These are phyloP conservation scores for Cremastinae sp. DNA, from an alignment of 2,888 invertebrate genomes.

Conservation along the genomic window DNA sequence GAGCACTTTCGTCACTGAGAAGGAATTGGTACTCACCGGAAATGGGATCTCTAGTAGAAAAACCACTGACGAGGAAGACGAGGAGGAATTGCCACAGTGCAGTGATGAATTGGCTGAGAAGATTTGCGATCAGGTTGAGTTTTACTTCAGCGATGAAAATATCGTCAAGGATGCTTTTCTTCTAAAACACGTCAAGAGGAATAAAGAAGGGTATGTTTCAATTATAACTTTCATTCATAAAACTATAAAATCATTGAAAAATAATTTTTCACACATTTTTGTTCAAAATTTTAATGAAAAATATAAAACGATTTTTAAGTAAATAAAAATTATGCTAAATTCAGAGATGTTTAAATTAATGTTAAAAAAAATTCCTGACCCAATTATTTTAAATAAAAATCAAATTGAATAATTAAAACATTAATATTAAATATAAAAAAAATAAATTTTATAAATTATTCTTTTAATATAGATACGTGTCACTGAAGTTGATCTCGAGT, in stretches of 20 bases:
- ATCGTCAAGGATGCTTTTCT: conserved; percentile 97
- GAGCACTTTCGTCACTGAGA: background rate
- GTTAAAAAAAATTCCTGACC: too few relatives aligned
- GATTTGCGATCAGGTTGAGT: conserved; percentile 94
- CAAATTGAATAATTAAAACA: too few relatives aligned
- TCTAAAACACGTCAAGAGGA: conserved; percentile 95
- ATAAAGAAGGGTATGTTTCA: conserved; percentile 89
- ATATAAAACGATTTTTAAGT: too few relatives aligned
- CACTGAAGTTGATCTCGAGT: conserved; percentile 95
- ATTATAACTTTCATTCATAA: too few relatives aligned
- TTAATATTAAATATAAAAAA: background rate
- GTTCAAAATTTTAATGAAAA: too few relatives aligned
- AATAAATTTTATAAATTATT: background rate
- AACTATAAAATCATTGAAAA: too few relatives aligned
- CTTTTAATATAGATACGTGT: conserved; percentile 85
- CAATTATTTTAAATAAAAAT: too few relatives aligned
- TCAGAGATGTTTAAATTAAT: too few relatives aligned
- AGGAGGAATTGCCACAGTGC: conserved; percentile 81
- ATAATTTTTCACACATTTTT: too few relatives aligned
- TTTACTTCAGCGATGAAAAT: conserved; percentile 97
- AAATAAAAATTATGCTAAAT: too few relatives aligned
- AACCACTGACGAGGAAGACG: conserved; percentile 74
- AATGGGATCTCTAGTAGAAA: conserved; percentile 22
- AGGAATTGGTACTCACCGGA: background rate
- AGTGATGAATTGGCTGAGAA: conserved; percentile 89